These are phyloP conservation scores for Drosophila oshimai DNA, from an alignment of 1,140 invertebrate genomes.

Conservation along the genomic window DNA sequence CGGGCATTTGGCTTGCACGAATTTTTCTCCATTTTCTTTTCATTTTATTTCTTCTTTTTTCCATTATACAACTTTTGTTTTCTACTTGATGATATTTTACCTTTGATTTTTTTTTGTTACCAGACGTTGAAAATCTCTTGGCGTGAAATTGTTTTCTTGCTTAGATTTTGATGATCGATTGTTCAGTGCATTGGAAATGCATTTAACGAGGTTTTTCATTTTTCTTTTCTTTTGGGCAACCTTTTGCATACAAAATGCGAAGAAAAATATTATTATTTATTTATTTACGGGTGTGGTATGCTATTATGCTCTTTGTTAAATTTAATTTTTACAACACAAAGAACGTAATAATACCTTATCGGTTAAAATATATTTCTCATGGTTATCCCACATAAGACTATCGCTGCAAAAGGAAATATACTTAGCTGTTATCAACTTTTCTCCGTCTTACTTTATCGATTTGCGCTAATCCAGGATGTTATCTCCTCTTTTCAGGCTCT, in stretches of 20 bases:
- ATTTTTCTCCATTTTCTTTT: constrained; percentile 3
- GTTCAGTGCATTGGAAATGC: constrained; percentile 33
- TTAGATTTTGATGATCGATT: constrained; percentile 39
- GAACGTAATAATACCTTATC: too few relatives aligned
- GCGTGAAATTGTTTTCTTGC: constrained; percentile 50
- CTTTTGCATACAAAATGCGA: neutral
- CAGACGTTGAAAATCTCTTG: constrained; percentile 33
- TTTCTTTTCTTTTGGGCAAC: neutral
- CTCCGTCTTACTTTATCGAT: neutral
- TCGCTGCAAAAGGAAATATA: neutral
- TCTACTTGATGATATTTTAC: constrained; percentile 31
- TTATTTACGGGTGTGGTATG: too few relatives aligned
- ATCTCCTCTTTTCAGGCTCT: constrained; percentile 88
- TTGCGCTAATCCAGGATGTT: neutral
- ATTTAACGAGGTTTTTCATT: constrained; percentile 24
- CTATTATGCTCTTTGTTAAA: neutral
- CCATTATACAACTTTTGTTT: constrained; percentile 42
- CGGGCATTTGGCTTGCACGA: constrained; percentile 25
- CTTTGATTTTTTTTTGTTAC: constrained; percentile 27
- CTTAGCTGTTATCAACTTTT: neutral
- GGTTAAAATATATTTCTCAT: neutral
- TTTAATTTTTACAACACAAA: too few relatives aligned
- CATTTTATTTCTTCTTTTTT: constrained; percentile 8
- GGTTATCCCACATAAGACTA: neutral
- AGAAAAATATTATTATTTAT: too few relatives aligned